Percentiles rank a stretch among this genome's conserved stretches.
These are phyloP conservation scores for Takifugu rubripes DNA, from an alignment of 2,797 vertebrate genomes.

Conservation along the genomic window DNA sequence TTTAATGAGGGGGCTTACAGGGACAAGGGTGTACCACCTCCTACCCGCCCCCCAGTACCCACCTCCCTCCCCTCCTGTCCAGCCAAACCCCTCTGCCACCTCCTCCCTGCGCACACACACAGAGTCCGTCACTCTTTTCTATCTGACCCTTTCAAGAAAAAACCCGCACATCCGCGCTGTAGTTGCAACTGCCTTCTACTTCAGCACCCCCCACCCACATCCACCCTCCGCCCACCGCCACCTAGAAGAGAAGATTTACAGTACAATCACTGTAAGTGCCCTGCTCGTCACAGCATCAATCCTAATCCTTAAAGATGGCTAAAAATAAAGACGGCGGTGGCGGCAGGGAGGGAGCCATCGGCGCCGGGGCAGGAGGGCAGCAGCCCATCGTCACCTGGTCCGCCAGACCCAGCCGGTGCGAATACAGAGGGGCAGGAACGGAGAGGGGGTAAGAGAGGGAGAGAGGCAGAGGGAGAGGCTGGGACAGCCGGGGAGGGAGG, in stretches of 20 bases:
- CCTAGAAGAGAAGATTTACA: constrained; percentile 89
- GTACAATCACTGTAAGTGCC: constrained; percentile 99
- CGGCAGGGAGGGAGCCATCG: constrained; percentile 58
- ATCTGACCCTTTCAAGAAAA: constrained; percentile 72
- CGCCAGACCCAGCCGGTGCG: constrained; percentile 8
- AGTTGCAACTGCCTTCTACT: constrained; percentile 64
- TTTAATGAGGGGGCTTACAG: constrained; percentile 81
- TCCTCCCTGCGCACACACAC: constrained; percentile 31
- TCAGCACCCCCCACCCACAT: constrained; percentile 25
- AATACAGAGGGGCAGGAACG: constrained; percentile 61
- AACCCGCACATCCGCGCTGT: constrained; percentile 66
- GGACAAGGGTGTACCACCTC: constrained; percentile 78
- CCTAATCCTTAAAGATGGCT: constrained; percentile 99
- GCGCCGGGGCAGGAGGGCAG: constrained; percentile 50
- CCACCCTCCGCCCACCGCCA: constrained; percentile 41
- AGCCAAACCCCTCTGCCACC: constrained; percentile 58
- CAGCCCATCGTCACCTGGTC: constrained; percentile 42
- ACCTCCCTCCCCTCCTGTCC: constrained; percentile 56
- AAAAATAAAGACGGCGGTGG: constrained; percentile 99
- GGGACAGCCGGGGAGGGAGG: constrained; percentile 93
- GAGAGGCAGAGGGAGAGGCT: constrained; percentile 44
- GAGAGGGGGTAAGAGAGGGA: constrained; percentile 52
- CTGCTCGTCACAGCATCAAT: constrained; percentile 98
- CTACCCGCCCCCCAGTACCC: constrained; percentile 50
- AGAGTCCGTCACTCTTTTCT: constrained; percentile 50